Base-by-base conservation (phyloP, 1,140 invertebrate genomes). In the Drosophila biarmipes region DNA sequence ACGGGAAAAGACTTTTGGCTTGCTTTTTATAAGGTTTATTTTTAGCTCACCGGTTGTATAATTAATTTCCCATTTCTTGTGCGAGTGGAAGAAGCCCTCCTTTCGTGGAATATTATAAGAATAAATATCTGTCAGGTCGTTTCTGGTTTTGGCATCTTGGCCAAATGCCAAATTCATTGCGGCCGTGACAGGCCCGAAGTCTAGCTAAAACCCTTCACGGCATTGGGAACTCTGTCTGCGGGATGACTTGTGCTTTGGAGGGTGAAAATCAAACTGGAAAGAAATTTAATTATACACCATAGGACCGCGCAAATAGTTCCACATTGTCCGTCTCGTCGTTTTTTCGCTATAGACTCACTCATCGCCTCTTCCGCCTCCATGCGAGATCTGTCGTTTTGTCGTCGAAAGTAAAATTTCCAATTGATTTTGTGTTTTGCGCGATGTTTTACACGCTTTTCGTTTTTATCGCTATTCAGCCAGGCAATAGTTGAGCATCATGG, bases 381-480 rank as follows among this genome's bases (percentile, higher is more conserved):
- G 64, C 19, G 19, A 59, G 62, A 53, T 67, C 42, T 74, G 49
- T 89, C 71, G 58, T 49, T 63, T 69, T 68, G 80, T 86, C 80
- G 86, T 87, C 71, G 82, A 86, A 86, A 86, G 82, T 89, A 87
- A 87, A 89, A 87, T 87, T 89, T 89, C 66, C 84, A 87, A 86
- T 86, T 86, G 82, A 86, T 87, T 87, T 73, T 78, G 66, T 71
- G 58, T 69, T 69, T 78, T 61, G 79, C 77, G 80, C 62, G 69
- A 67, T 78, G 82, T 78, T 86, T 85, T 90, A 84, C 73, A 80
- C 73, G 80, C 85, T 90, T 90, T 90, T 90, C 80, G 80, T 80
- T 90, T 85, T 64, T 51, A 71, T 80, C 86, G 82, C 82, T 87
- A 89, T 78, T 63, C 72, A 73, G 72, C 59, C 69, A 78, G 80